A percentile compares a stretch with the other conserved stretches of the same genome.
Conservation (phyloP, 2,888 invertebrate species). For the Drosophila merina region DNA sequence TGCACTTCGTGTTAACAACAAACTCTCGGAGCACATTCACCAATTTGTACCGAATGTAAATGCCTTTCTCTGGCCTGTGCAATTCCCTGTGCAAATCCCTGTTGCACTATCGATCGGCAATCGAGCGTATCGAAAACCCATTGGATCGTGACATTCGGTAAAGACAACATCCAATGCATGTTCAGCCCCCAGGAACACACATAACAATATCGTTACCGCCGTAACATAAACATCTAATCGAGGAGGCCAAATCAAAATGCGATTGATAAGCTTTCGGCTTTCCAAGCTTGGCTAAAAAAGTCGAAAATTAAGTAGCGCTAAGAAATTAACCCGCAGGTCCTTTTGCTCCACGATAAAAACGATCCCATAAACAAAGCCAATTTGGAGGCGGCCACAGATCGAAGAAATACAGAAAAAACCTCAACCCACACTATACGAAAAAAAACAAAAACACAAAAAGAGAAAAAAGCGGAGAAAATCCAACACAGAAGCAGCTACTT, state of each 20-base stretch:
- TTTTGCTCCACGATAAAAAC: constrained; percentile 66
- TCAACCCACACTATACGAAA: too few relatives aligned
- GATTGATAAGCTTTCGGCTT: constrained; percentile 33
- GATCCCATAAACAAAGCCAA: constrained; percentile 80
- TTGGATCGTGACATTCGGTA: constrained; percentile 38
- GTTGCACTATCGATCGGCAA: constrained; percentile 51
- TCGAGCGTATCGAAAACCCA: constrained; percentile 58
- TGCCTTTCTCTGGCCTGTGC: constrained; percentile 39
- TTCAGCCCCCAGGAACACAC: constrained; percentile 25
- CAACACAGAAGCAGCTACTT: constrained; percentile 82
- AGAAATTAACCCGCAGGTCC: constrained; percentile 80
- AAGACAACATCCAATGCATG: constrained; percentile 28
- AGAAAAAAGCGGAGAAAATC: constrained; percentile 10
- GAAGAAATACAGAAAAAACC: background rate
- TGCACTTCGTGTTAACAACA: constrained; percentile 17
- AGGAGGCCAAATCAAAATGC: constrained; percentile 30
- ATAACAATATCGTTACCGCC: constrained; percentile 31
- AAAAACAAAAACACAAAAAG: background rate
- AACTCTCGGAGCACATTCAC: constrained; percentile 22
- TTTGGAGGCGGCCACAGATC: constrained; percentile 63
- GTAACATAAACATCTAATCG: constrained; percentile 39
- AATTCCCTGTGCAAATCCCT: constrained; percentile 5
- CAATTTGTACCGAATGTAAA: constrained; percentile 41
- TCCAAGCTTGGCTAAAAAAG: background rate
- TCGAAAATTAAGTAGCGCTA: constrained; percentile 75